Evolutionary conservation across 92 coral and sea anemone species (phyloP), one percentile per base, ranked within the genome.

Genomic region (Blastomussa wellsi): DNA sequence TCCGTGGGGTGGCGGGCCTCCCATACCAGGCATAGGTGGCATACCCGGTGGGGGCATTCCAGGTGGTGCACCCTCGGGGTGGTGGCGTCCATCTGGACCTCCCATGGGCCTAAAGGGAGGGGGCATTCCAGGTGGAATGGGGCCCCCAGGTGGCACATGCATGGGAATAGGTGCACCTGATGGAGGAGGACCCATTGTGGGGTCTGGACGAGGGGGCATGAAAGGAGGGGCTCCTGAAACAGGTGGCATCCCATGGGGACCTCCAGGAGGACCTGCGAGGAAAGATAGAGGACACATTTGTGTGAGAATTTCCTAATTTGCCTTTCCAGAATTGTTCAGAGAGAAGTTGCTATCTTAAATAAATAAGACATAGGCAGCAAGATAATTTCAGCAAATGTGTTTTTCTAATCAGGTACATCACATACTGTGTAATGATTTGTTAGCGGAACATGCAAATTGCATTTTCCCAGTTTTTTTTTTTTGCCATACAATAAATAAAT

Each of bases 141-240:
- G 92, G 20, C 86, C 89, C n/a, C 93, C 95, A 15, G 93, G 92
- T 42, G 98, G 94, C 32, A 88, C 89, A 70, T 90, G 94, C 32
- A 93, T 94, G 17, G 97, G 96, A 32, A 92, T 84, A n/a, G 93
- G 96, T 42, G 88, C 80, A 16, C 95, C 93, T 66, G 85, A 59
- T 32, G 81, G 82, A 49, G 98, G 98, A 33, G 98, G 98, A 5
- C 98, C 95, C 92, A 94, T 92, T 33, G 83, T 24, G 69, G 92
- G 93, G 47, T 94, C 99, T 10, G 96, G 90, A 32, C 92, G 93
- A 22, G 98, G 95, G 67, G 95, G 95, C 74, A 90, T 88, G 82
- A 93, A 89, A 64, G 91, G 95, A 22, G 99, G 98, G 14, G 98
- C 98, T 78, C 93, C 95, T 31, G 98, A 95, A 28, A 88, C 92